Evolutionary conservation across 1,140 invertebrate species (phyloP).

Genomic region (Zaprionus taronus): DNA sequence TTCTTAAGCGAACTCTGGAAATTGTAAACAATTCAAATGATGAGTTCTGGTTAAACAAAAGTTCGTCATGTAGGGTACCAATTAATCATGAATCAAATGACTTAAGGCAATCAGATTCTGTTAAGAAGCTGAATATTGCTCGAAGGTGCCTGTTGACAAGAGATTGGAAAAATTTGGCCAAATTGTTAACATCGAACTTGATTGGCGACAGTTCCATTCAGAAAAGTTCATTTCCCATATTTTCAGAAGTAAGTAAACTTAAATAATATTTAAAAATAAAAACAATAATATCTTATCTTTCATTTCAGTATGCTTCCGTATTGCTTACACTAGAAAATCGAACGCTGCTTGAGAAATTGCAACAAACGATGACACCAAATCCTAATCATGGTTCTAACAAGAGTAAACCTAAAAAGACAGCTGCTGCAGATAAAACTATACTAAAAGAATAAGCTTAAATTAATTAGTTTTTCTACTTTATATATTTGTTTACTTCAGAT

Average conservation of each 20-base stretch:
- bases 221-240: constrained; percentile 35
- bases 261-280: neutral
- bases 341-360: constrained; percentile 25
- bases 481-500: neutral
- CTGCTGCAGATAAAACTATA: neutral
- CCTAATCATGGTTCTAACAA: neutral
- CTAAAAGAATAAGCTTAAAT: neutral
- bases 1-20: constrained; percentile 39
- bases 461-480: neutral
- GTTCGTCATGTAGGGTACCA: constrained; percentile 43
- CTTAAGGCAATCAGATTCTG: constrained; percentile 15
- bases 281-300: neutral
- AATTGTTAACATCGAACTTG: constrained; percentile 42
- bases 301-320: constrained; percentile 41
- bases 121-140: constrained; percentile 45
- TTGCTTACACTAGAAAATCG: constrained; percentile 31
- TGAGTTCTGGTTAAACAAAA: constrained; percentile 53
- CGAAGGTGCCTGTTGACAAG: constrained; percentile 45
- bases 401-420: neutral
- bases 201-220: constrained; percentile 24
- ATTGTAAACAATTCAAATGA: constrained; percentile 45
- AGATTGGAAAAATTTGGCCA: constrained; percentile 53
- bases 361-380: constrained; percentile 27
- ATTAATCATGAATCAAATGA: constrained; percentile 23
- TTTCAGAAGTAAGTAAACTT: constrained; percentile 39